These are phyloP conservation scores for Drosophila niveifrons DNA, from an alignment of 2,888 invertebrate species.

Conservation along the genomic window DNA sequence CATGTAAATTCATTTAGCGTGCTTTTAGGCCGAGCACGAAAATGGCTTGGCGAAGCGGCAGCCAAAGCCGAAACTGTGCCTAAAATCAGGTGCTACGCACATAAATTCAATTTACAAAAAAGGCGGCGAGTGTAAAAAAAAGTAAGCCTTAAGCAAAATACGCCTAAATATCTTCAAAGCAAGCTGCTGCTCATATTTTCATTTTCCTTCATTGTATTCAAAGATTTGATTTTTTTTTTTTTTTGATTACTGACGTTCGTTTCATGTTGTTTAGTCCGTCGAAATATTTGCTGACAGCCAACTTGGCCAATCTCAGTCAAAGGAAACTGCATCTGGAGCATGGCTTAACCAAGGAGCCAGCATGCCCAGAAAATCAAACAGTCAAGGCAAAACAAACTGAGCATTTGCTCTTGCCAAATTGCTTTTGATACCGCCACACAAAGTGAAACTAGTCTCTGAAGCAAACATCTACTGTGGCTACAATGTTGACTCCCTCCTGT, in stretches of 20 bases:
- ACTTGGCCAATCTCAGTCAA: slow-evolving; percentile 20
- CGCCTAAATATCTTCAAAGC: slow-evolving; percentile 48
- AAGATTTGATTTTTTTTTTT: slow-evolving; percentile 29
- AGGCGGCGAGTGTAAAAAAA: slow-evolving; percentile 1
- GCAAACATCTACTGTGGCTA: slow-evolving; percentile 19
- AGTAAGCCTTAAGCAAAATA: slow-evolving; percentile 27
- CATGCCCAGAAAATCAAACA: slow-evolving; percentile 11
- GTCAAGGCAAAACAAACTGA: slow-evolving; percentile 12
- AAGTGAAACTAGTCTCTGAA: slow-evolving; percentile 21
- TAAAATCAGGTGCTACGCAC: slow-evolving; percentile 46
- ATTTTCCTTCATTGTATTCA: slow-evolving; percentile 36
- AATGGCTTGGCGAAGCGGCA: slow-evolving; percentile 26
- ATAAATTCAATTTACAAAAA: slow-evolving; percentile 54
- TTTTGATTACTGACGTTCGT: slow-evolving; percentile 25
- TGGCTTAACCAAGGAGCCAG: background rate
- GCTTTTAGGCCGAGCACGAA: slow-evolving; percentile 53
- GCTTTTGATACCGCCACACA: slow-evolving; percentile 27
- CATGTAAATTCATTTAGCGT: slow-evolving; percentile 66
- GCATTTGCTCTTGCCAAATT: slow-evolving; percentile 39
- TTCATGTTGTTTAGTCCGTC: slow-evolving; percentile 20
- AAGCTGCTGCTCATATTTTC: slow-evolving; percentile 37
- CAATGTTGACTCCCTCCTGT: slow-evolving; percentile 8
- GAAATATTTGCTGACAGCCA: slow-evolving; percentile 4
- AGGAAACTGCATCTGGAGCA: slow-evolving; percentile 22
- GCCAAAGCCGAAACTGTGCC: slow-evolving; percentile 12